Evolutionary conservation across 2,797 vertebrate genomes (phyloP), one percentile per base, ranked within the genome.

Genomic region (Sebastes hubbsi): DNA sequence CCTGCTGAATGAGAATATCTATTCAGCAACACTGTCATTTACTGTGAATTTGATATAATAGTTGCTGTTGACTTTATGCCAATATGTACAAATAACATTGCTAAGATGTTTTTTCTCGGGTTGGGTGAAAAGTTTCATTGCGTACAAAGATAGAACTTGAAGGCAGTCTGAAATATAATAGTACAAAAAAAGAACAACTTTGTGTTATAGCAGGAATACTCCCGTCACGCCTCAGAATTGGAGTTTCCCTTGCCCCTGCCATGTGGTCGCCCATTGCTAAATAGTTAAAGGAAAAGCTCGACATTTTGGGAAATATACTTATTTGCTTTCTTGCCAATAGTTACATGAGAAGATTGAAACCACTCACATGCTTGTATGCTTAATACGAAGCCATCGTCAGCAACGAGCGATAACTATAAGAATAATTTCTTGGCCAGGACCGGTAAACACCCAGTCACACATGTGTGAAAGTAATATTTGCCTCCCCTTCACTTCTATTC

Each of bases 1-100:
- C 38, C 27, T 38, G 36, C 72, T 67, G 55, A 81, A 59, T 62
- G 62, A 75, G 34, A 73, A 74, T 38, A 67, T 56, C 24, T 32
- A 25, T 58, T 79, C 75, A 72, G 72, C 69, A 83, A 56, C 60
- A 54, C 22, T 80, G 83, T 59, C 64, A 68, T 49, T 72, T 46
- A 75, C 8, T 34, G 9, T 24, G 55, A 82, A 80, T 63, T 61
- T 73, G 59, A 83, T 11, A 1, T 24, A 49, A 68, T 59, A 66
- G 63, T 34, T 74, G 54, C 58, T 61, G 59, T 20, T 73, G 42
- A 84, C 27, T 32, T 27, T 30, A 62, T 42, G 25, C 54, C 29
- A 72, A 36, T 60, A 25, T 59, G 22, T 25, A 27, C 49, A 65
- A 70, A 71, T 61, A 74, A 42, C 61, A 64, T 14, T 25, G 7